Percentiles rank a stretch among this genome's conserved stretches.
phyloP scores from a whole-genome alignment of 1,140 invertebrate genomes.

The Dysdera silvatica region DNA sequence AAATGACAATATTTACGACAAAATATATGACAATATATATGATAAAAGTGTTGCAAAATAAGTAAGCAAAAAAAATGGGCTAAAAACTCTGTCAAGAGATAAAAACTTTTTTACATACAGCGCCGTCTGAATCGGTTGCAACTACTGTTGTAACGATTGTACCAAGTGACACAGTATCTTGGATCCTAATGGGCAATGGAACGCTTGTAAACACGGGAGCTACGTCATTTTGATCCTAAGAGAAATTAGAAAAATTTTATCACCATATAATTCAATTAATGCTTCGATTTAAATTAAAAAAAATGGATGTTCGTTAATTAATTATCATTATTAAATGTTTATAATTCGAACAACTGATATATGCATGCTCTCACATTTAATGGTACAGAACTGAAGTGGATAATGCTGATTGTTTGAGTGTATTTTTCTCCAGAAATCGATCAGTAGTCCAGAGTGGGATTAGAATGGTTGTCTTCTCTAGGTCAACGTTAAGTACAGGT shows the following conservation, averaged over 20 bases:
- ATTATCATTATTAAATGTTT: too few relatives aligned
- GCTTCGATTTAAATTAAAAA: too few relatives aligned
- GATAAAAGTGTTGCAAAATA: too few relatives aligned
- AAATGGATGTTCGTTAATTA: too few relatives aligned
- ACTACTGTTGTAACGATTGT: constrained; percentile 65
- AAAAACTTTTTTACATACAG: constrained; percentile 36
- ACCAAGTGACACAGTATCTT: constrained; percentile 71
- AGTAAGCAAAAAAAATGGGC: background rate
- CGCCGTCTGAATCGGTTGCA: constrained; percentile 72
- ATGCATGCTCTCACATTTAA: too few relatives aligned
- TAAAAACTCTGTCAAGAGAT: background rate
- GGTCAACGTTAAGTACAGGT: constrained; percentile 70
- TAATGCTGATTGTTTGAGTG: too few relatives aligned
- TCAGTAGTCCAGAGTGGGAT: too few relatives aligned
- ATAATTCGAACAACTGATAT: too few relatives aligned
- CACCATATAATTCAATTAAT: constrained; percentile 49
- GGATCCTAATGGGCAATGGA: constrained; percentile 67
- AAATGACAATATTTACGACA: too few relatives aligned
- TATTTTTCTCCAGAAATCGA: too few relatives aligned
- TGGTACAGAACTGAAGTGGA: too few relatives aligned
- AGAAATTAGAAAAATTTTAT: constrained; percentile 31
- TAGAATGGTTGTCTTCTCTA: constrained; percentile 60
- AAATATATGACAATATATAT: too few relatives aligned
- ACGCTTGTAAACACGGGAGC: constrained; percentile 70
- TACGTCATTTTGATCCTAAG: constrained; percentile 41